Percentiles rank a stretch among this genome's conserved stretches.
These are phyloP conservation scores for Naja naja DNA, from an alignment of 2,113 vertebrate genomes.

Conservation along the genomic window DNA sequence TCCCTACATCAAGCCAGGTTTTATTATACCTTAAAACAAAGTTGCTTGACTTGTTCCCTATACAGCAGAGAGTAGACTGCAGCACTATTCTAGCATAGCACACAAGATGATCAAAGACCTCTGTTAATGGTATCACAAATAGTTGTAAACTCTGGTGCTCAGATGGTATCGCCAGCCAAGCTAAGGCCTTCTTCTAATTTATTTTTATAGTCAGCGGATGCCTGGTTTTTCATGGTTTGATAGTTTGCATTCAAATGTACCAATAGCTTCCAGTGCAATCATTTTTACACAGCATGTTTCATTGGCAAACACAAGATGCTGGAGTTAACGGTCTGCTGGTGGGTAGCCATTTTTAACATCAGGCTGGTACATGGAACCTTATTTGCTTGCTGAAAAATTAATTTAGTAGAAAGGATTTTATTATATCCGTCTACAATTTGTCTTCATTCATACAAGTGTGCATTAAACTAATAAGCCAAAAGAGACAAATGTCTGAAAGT, in stretches of 20 bases:
- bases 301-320: conserved; percentile 44
- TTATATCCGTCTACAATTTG: neutral
- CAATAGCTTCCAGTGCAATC: conserved; percentile 62
- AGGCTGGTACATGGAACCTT: conserved; percentile 38
- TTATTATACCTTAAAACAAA: conserved; percentile 73
- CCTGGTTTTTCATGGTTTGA: conserved; percentile 69
- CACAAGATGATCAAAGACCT: conserved; percentile 64
- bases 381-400: conserved; percentile 9
- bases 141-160: conserved; percentile 66
- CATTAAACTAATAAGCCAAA: conserved; percentile 30
- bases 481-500: neutral
- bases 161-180: conserved; percentile 65
- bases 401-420: conserved; percentile 1
- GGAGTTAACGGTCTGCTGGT: conserved; percentile 57
- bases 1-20: conserved; percentile 58
- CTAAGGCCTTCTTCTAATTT: conserved; percentile 60
- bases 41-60: conserved; percentile 64
- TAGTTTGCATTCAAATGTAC: conserved; percentile 70
- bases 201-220: conserved; percentile 68
- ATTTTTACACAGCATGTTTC: conserved; percentile 54
- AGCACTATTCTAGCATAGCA: conserved; percentile 58
- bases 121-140: conserved; percentile 70
- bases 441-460: conserved; percentile 1
- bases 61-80: conserved; percentile 62
- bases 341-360: conserved; percentile 55